Percentiles rank a stretch among this genome's conserved stretches.
Evolutionary conservation across 1,140 invertebrate species (phyloP).

Genomic region (Geopemphigus sp.): DNA sequence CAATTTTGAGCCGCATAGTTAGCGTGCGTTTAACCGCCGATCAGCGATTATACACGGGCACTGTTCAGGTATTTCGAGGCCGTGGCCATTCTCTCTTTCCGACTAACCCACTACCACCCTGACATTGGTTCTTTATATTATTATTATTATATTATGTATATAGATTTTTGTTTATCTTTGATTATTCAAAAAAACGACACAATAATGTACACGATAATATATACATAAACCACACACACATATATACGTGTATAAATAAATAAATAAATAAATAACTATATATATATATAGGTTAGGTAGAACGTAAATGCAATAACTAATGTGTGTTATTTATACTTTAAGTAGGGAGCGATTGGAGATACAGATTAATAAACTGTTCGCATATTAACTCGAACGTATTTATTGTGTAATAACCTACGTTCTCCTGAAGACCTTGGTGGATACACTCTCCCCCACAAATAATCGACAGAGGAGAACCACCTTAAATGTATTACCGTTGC

Average conservation of each 20-base stretch:
- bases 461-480: slow-evolving; percentile 38
- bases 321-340: not conserved
- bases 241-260: no score
- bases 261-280: not conserved
- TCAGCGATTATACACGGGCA: slow-evolving; percentile 19
- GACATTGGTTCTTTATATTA: slow-evolving; percentile 17
- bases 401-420: slow-evolving; percentile 39
- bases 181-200: not conserved
- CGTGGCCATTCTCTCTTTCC: slow-evolving; percentile 40
- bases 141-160: not conserved
- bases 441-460: slow-evolving; percentile 44
- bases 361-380: slow-evolving; percentile 23
- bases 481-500: slow-evolving; percentile 37
- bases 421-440: slow-evolving; percentile 41
- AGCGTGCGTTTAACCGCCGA: slow-evolving; percentile 42
- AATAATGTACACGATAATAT: not conserved
- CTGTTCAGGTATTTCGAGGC: slow-evolving; percentile 46
- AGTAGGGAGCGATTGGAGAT: not conserved
- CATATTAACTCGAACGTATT: slow-evolving; percentile 13
- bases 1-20: slow-evolving; percentile 34
- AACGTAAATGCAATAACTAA: not conserved
- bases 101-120: slow-evolving; percentile 11
- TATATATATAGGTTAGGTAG: not conserved
- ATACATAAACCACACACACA: not conserved
- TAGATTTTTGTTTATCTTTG: slow-evolving; percentile 1